Evolutionary conservation across 2,113 vertebrate genomes (phyloP), one percentile per base, ranked within the genome.

Genomic region (Macrotus californicus): DNA sequence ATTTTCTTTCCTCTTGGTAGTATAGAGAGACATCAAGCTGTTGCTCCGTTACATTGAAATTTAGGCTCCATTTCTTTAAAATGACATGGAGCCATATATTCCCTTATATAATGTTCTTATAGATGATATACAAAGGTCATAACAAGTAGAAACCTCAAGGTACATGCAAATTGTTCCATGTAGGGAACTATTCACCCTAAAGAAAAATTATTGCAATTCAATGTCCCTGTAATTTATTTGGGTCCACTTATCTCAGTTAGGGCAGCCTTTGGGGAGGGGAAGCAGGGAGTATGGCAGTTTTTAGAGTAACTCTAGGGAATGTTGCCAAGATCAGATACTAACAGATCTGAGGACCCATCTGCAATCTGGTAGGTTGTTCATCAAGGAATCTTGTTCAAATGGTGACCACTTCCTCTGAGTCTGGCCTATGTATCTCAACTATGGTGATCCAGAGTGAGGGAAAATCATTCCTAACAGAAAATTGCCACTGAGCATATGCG

Each of bases 1-100:
- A 61, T 96, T 93, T 91, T 89, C 39, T 88, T 95, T 87, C 85
- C 50, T 95, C 39, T 96, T 91, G 43, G 2, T 80, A 77, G 12
- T 79, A 19, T 54, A 93, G 69, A 41, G 56, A 92, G 48, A 46
- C 34, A 70, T 73, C 43, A 91, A 73, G n/a, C 43, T 87, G 41
- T 66, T 43, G 36, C 7, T 91, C 34, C 73, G 39, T 95, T 89
- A 67, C 1, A 70, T 87, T 94, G 64, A 94, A 50, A 94, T 95
- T 93, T 95, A 75, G 89, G 43, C 91, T 83, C 39, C 14, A 29
- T 52, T 95, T 87, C 56, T 89, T 91, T 41, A 76, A 76, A 82
- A 56, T 46, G 29, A 59, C 36, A 22, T 19, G 31, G 21, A 83
- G 26, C 5, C 3, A 1, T 81, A 34, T 76, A 48, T 81, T 80